Base-by-base conservation (phyloP, 2,888 invertebrate species). In the Cataglyphis livida region DNA sequence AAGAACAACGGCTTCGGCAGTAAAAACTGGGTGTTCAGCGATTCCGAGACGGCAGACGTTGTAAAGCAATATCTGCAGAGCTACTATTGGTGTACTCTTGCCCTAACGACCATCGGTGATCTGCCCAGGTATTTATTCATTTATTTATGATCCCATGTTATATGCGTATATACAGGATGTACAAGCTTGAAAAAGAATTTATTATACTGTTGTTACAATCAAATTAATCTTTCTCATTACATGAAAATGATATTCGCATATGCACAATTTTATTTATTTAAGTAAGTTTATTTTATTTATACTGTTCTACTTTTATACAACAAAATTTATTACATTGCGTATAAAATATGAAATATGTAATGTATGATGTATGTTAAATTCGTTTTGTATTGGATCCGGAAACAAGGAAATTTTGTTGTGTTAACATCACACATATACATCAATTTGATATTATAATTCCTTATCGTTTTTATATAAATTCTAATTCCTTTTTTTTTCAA, bases 1-100 rank as follows among this genome's bases (percentile, higher is more conserved):
- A 98, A 98, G 96, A 98, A 98, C 96, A 97, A 98, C 95, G 98
- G 98, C 91, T 98, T 98, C 95, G 98, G 98, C 93, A 98, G 98
- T 95, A 97, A 97, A 95, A 98, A 98, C 95, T 98, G 98, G 98
- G 98, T 98, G 95, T 97, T 97, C 95, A 97, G 97, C 94, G 98
- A 98, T 94, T 97, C 97, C 93, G 98, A 98, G 94, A 96, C 97
- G 90, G 97, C 97, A 91, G 98, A 98, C 95, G 98, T 98, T 93
- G 97, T 98, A 95, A 97, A 98, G 95, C 98, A 98, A 94, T 99
- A 99, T 95, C 96, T 99, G 93, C 98, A 99, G 95, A 98, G 99
- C 95, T 98, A 99, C 95, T 99, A 99, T 95, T 99, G 99, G 99
- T 99, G 99, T 95, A 99, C 99, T 91, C 95, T 99, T 95, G 98